These are phyloP conservation scores for Molossus molossus DNA, from an alignment of 2,797 vertebrate genomes.

Conservation along the genomic window DNA sequence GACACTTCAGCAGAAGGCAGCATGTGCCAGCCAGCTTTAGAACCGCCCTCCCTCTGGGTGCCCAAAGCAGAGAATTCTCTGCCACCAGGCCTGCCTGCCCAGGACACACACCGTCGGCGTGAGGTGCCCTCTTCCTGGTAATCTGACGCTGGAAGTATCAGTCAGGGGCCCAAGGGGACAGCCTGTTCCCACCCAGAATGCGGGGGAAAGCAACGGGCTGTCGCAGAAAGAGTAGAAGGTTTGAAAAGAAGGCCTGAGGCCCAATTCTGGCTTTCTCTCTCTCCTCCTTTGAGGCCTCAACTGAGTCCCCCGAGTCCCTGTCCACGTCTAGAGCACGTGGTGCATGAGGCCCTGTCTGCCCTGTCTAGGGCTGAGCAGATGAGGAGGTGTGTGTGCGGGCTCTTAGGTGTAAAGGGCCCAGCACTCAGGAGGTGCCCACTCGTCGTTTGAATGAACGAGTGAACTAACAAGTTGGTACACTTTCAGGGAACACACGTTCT, in stretches of 20 bases:
- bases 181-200: neutral
- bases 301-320: neutral
- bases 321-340: neutral
- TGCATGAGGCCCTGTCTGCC: no score
- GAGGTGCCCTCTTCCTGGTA: neutral
- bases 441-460: neutral
- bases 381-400: neutral
- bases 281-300: neutral
- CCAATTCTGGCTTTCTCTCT: neutral
- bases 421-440: neutral
- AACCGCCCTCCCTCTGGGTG: neutral
- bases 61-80: conserved; percentile 33
- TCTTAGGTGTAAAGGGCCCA: neutral
- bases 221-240: neutral
- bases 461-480: neutral
- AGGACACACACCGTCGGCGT: neutral
- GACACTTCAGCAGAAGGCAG: conserved; percentile 24
- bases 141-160: neutral
- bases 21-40: conserved; percentile 37
- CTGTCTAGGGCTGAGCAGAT: neutral
- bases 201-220: neutral
- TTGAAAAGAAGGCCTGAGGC: neutral
- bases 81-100: neutral
- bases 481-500: neutral
- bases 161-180: no score